These are phyloP conservation scores for Branchinecta lindahli DNA, from an alignment of 1,140 invertebrate species.

Conservation along the genomic window DNA sequence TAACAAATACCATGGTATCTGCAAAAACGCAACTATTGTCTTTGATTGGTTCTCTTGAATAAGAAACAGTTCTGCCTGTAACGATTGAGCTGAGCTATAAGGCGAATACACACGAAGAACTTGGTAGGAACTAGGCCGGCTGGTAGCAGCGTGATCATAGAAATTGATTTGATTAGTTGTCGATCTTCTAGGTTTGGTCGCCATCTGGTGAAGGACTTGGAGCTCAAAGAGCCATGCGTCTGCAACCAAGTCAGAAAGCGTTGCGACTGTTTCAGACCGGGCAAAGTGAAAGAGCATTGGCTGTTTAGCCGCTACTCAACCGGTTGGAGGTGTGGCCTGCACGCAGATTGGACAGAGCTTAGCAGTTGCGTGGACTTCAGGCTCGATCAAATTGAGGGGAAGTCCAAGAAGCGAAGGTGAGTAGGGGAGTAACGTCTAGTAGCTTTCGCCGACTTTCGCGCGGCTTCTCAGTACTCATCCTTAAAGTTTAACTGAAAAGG, in stretches of 20 bases:
- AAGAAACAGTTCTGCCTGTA: too few species aligned
- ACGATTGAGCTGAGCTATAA: too few species aligned
- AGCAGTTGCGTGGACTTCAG: slow-evolving; percentile 73
- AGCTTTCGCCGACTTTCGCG: too few species aligned
- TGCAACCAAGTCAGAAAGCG: slow-evolving; percentile 69
- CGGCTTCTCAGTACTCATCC: background rate
- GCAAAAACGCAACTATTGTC: too few species aligned
- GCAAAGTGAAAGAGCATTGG: slow-evolving; percentile 77
- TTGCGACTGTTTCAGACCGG: slow-evolving; percentile 77
- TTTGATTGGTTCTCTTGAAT: too few species aligned
- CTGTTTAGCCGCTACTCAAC: slow-evolving; percentile 95
- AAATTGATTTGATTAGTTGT: too few species aligned
- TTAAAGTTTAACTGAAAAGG: too few species aligned
- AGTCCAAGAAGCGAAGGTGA: slow-evolving; percentile 49
- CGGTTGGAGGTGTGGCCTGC: slow-evolving; percentile 95
- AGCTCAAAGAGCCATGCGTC: slow-evolving; percentile 67
- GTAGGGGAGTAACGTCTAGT: background rate
- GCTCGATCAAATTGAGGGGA: slow-evolving; percentile 68
- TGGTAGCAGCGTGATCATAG: too few species aligned
- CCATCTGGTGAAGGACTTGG: slow-evolving; percentile 83
- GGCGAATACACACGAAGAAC: too few species aligned
- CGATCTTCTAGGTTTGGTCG: slow-evolving; percentile 55
- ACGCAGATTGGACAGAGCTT: slow-evolving; percentile 95
- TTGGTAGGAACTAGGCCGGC: too few species aligned
- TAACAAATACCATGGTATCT: too few species aligned